These are phyloP conservation scores for Lasioglossum lativentre DNA, from an alignment of 2,888 invertebrate species.

Conservation along the genomic window DNA sequence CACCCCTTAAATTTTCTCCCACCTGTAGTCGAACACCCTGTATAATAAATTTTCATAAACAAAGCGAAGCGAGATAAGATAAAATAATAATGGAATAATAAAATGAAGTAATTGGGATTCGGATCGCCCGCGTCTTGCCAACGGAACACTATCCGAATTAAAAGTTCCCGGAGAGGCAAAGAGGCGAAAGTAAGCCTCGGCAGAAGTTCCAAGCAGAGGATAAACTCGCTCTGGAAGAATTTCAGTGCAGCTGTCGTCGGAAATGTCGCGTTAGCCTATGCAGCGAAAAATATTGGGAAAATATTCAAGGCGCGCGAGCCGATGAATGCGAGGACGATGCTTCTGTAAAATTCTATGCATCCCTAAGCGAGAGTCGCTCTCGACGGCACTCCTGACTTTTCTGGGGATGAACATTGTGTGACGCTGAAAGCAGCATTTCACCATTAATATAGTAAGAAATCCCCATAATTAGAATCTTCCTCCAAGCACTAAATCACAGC, in stretches of 20 bases:
- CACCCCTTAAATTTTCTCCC: too few relatives aligned
- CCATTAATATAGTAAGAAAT: conserved; percentile 11
- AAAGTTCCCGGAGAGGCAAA: neutral
- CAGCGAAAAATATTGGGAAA: conserved; percentile 52
- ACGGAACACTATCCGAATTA: neutral
- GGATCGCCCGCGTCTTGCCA: neutral
- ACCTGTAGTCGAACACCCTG: too few relatives aligned
- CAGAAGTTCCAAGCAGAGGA: neutral
- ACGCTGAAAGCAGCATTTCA: neutral
- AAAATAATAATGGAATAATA: neutral
- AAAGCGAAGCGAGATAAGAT: neutral
- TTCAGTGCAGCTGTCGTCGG: neutral
- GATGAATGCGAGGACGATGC: conserved; percentile 37
- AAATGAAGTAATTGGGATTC: neutral
- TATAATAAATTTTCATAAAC: too few relatives aligned
- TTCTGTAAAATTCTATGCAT: conserved; percentile 65
- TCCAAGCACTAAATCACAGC: too few relatives aligned
- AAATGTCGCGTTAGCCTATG: neutral
- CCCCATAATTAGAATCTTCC: neutral
- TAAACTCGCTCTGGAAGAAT: neutral
- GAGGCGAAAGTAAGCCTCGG: neutral
- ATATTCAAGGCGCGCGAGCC: conserved; percentile 38
- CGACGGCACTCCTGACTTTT: conserved; percentile 10
- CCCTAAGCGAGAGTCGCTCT: conserved; percentile 35
- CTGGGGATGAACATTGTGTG: neutral